Evolutionary conservation across 1,140 invertebrate genomes (phyloP).

Genomic region (Heliconius hewitsoni): DNA sequence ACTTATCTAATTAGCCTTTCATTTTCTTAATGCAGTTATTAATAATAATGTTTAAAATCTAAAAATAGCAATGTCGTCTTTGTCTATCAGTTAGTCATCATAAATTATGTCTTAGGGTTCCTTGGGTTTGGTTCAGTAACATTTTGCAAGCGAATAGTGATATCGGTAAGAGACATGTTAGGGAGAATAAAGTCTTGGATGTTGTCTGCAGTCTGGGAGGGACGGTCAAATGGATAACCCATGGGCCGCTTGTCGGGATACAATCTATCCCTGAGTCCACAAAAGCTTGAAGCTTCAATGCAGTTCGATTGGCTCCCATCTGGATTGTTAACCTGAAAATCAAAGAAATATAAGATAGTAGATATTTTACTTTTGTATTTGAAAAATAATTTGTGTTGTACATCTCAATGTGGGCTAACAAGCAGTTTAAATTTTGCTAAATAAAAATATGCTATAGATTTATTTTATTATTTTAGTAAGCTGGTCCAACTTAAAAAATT

Average conservation of each 20-base stretch:
- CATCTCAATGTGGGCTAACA: no score
- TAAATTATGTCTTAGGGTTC: constrained; percentile 48
- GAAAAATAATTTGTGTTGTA: no score
- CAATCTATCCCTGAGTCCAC: constrained; percentile 84
- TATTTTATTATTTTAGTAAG: neutral
- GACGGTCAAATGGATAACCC: constrained; percentile 88
- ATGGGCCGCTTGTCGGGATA: constrained; percentile 86
- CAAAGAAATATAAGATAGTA: no score
- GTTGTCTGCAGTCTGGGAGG: constrained; percentile 78
- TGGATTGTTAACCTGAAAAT: constrained; percentile 76
- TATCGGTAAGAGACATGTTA: constrained; percentile 82
- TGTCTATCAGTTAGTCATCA: neutral
- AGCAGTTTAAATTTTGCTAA: no score
- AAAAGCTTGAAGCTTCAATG: constrained; percentile 85
- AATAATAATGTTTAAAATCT: neutral
- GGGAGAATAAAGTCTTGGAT: constrained; percentile 82
- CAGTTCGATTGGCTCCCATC: constrained; percentile 79
- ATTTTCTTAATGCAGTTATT: constrained; percentile 36
- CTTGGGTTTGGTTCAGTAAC: constrained; percentile 67
- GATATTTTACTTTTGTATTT: no score
- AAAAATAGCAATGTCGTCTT: no score
- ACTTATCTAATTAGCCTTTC: constrained; percentile 54
- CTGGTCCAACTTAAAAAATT: no score
- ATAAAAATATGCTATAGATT: neutral
- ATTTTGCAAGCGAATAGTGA: constrained; percentile 73